Evolutionary conservation across 1,140 invertebrate species (phyloP), one percentile per base, ranked within the genome.

Genomic region (Megalonaias nervosa): DNA sequence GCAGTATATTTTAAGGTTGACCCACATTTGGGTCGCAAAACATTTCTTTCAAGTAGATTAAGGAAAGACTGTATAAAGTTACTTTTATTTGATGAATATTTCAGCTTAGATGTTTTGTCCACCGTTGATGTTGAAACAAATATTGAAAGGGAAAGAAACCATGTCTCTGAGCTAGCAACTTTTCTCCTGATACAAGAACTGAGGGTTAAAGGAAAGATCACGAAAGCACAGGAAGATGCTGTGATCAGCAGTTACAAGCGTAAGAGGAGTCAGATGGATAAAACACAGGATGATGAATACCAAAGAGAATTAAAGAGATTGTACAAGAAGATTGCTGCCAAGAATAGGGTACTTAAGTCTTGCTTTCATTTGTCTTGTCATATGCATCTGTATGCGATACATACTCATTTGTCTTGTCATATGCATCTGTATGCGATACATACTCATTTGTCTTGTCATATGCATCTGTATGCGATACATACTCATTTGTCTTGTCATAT

Each of bases 111-210:
- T 64, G 88, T 89, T 58, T 66, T 85, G 31, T 81, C 82, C 19
- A 89, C 89, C 17, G 84, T 85, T 38, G 77, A 84, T 31, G 79
- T 86, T 14, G 89, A 90, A 55, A 86, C 82, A 21, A 84, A 85
- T 14, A 76, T 90, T 26, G 89, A 89, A 76, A 77, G 77, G 23
- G 85, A 88, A 67, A 82, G 86, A 66, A 86, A 84, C 67, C 60
- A 78, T 73, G 76, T 71, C 31, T 78, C 76, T 67, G 69, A 73
- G 65, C 71, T 59, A 67, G 69, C 71, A n/a, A 78, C 76, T 4
- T 66, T 73, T 62, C 76, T 78, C 14, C 70, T 78, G 57, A 23
- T 78, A 23, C 66, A 81, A 59, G 82, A 84, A 60, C 74, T 89
- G 14, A 74, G 81, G n/a, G 68, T 80, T 21, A 90, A 90, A 70